Evolutionary conservation across 2,797 vertebrate genomes (phyloP), one percentile per base, ranked within the genome.

Genomic region (Gastrophryne carolinensis): DNA sequence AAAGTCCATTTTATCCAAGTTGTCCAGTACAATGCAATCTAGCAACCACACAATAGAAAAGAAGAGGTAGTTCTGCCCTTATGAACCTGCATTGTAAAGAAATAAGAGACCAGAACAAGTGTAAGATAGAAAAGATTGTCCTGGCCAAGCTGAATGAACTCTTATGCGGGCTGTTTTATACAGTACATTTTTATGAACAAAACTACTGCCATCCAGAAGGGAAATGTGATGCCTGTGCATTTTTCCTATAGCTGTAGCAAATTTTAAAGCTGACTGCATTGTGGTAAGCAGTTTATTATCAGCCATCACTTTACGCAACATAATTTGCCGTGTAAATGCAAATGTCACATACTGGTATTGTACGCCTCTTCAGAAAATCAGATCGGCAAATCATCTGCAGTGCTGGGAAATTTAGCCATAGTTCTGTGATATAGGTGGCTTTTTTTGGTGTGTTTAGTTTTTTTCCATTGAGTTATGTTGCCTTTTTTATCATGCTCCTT

Each of bases 221-320:
- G 19, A 29, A 60, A 35, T 17, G 60, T 34, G 65, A 56, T 68
- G 32, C n/a, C 34, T 41, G 32, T 56, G 65, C 65, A 68, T 23
- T 54, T 56, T 68, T 41, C 39, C 3, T 35, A 19, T 24, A 54
- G 32, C 65, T 32, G 26, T 54, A 67, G 49, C 65, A 29, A 56
- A 54, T 68, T 68, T 68, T 29, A 56, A 68, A 68, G 50, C 50
- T 56, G 13, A 24, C 34, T 68, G 49, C 53, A 56, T 68, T 54
- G 65, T 54, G 30, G 49, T 68, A 68, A 68, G 65, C 65, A 56
- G 39, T 68, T 68, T 68, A 56, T 27, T 27, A 67, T 53, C 23
- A 6, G 19, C 53, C 30, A 17, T 26, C 35, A 27, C 56, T 56
- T 68, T 68, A 39, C 54, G 49, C 49, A 53, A 54, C 67, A 44